Percentiles rank a stretch among this genome's conserved stretches.
phyloP scores from a whole-genome alignment of 2,113 vertebrate species.

The Pachyramphus minor region DNA sequence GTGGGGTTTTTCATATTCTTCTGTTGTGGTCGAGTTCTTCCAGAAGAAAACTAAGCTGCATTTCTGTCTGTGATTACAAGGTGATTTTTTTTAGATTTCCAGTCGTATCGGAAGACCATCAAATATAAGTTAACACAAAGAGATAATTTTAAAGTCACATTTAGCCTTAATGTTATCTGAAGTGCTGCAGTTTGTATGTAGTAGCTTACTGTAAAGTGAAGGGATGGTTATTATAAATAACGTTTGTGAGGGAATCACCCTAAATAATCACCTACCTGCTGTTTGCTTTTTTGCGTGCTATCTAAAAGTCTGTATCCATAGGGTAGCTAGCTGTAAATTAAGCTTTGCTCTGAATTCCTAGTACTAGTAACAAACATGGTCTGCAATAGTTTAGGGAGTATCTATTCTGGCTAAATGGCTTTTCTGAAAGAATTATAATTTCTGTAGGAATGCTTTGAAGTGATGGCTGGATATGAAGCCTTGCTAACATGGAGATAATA shows the following conservation, averaged over 20 bases:
- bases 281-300: not conserved
- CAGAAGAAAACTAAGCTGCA: not conserved
- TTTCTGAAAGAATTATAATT: not conserved
- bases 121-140: not conserved
- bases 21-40: not conserved
- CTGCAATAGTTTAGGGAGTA: not conserved
- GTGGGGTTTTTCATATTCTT: not conserved
- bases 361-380: not conserved
- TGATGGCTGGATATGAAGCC: not conserved
- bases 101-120: not conserved
- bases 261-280: not conserved
- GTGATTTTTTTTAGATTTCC: not conserved
- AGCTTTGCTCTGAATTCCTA: not conserved
- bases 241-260: not conserved
- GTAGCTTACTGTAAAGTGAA: not conserved
- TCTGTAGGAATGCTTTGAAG: not conserved
- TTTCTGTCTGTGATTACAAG: not conserved
- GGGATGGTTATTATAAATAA: not conserved
- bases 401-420: not conserved
- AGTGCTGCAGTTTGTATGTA: not conserved
- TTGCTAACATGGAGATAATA: not conserved
- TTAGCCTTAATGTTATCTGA: not conserved
- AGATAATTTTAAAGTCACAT: not conserved
- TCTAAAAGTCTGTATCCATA: not conserved
- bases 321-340: not conserved